Base-by-base conservation (phyloP, 2,888 invertebrate genomes). In the Torymus aiolomorphi region DNA sequence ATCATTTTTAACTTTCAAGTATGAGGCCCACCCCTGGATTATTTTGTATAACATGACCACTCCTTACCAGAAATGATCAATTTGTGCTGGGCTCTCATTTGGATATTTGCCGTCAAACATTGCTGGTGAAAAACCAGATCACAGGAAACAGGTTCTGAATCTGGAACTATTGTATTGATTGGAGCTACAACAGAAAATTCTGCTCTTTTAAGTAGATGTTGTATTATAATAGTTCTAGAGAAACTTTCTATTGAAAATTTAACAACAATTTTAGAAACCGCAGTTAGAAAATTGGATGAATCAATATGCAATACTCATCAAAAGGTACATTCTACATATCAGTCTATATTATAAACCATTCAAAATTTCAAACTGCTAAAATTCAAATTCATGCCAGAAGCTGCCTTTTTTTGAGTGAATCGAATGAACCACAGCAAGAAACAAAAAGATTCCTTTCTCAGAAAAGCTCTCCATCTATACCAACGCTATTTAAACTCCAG, bases 171-270 rank as follows among this genome's bases (percentile, higher is more conserved):
- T 56, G 94, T 92, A 62, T 90, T 96, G 79, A 93, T 97, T 78
- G 96, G 96, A 49, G 96, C 96, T 0, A 97, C 96, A 0, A 97
- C 96, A 57, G 96, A 96, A 69, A 96, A 96, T 90, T 94, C 94
- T 83, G 96, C 96, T 0, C 89, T 97, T 52, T 91, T 96, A 12
- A 96, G 96, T 88, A 92, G 96, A 31, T 96, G 96, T 86, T 92
- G 95, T 83, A 95, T 96, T 2, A n/a, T n/a, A n/a, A 92, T 96
- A 80, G 93, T 95, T 0, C 90, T 96, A 88, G 93, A 95, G 82
- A 96, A 96, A 90, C 91, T 96, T 42, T 89, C 91, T 65, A 88
- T 92, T 14, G 91, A 92, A 52, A 92, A 94, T 88, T 90, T 96
- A 49, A 85, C 92, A 78, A 86, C 89, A 12, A 95, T 96, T 85